Evolutionary conservation across 2,113 vertebrate species (phyloP), one percentile per base, ranked within the genome.

Genomic region (Lanius collurio): DNA sequence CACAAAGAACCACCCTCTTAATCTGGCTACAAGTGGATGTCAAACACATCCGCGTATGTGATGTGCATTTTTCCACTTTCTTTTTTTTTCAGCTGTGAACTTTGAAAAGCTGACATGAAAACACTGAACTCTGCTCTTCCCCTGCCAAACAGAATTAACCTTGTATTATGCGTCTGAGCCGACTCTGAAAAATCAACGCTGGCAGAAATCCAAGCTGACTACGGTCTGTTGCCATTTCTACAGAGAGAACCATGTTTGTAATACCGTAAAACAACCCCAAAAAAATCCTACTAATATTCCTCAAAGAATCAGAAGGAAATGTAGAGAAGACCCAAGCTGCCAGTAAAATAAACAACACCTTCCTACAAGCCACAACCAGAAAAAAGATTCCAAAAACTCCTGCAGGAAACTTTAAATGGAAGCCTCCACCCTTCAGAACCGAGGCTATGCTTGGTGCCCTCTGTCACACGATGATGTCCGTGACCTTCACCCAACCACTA

Each of bases 61-160:
- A 89, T 70, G 84, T 90, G 46, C 88, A 84, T 90, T 95, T 91
- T 97, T 96, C 91, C 90, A 57, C 74, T 71, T n/a, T 37, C 37
- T 41, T 81, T 64, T 87, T 69, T 65, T 26, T 49, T 47, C 22
- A 93, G 67, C 88, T 91, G 37, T 75, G 71, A 93, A 95, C 83
- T 94, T 90, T 81, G 83, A 89, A 95, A 92, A 82, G 70, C 87
- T 95, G 87, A 94, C 92, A 88, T 83, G 62, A 94, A 90, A 91
- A 90, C 80, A 82, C 57, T 87, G 84, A 97, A 94, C 84, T 94
- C 86, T 91, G 91, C 68, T 95, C 85, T 93, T 89, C 50, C 71
- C 55, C 76, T 95, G 91, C 90, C 83, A 95, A 95, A 81, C 24
- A 88, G 73, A 88, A 92, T 94, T 96, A 96, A 84, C 89, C 81